These are phyloP conservation scores for Sinodicranocentrus sp. DNA, from an alignment of 2,888 invertebrate genomes.

Conservation along the genomic window DNA sequence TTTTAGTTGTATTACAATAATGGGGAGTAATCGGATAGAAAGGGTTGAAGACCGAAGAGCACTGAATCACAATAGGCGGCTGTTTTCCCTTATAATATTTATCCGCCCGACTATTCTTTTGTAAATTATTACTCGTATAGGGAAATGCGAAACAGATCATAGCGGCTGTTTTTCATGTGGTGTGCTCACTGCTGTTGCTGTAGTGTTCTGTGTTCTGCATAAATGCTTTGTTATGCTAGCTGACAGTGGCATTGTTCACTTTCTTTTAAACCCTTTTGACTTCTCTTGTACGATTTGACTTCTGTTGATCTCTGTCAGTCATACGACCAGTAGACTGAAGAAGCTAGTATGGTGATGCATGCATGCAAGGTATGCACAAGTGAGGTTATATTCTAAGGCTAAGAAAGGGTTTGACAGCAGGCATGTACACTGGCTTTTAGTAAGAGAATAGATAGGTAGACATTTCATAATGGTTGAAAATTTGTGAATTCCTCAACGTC, in stretches of 20 bases:
- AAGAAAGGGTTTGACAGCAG: conserved; percentile 15
- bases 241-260: conserved; percentile 58
- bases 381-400: background rate
- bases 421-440: conserved; percentile 1
- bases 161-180: conserved; percentile 48
- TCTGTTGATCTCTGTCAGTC: conserved; percentile 62
- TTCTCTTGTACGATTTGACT: conserved; percentile 47
- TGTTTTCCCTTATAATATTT: background rate
- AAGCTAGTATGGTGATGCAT: background rate
- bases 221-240: conserved; percentile 42
- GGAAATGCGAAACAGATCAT: conserved; percentile 37
- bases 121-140: background rate
- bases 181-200: conserved; percentile 16
- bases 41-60: conserved; percentile 52
- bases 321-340: background rate
- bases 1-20: conserved; percentile 34
- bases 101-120: background rate
- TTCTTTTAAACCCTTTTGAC: conserved; percentile 44
- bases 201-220: conserved; percentile 9
- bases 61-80: conserved; percentile 39
- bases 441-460: too few relatives aligned
- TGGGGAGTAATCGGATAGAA: conserved; percentile 60
- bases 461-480: conserved; percentile 14
- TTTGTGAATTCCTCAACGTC: background rate
- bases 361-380: conserved; percentile 4